phyloP scores from a whole-genome alignment of 2,797 vertebrate species.

The Scolopax rusticola region DNA sequence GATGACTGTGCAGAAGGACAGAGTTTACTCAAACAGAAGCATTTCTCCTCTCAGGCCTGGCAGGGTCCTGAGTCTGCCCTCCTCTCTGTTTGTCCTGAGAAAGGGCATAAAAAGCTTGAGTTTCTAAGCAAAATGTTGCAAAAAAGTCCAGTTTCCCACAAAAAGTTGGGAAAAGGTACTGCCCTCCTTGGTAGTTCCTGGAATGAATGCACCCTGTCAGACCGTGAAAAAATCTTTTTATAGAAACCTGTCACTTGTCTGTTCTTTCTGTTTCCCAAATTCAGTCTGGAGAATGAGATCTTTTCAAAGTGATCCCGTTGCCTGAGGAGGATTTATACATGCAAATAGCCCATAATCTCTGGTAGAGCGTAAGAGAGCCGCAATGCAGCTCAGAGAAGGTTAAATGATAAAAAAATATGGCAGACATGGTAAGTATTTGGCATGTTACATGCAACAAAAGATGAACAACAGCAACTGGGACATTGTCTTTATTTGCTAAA shows the following conservation, averaged over 20 bases:
- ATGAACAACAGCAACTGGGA: slow-evolving; percentile 76
- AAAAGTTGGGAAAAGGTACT: background rate
- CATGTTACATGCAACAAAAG: slow-evolving; percentile 66
- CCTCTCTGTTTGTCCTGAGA: background rate
- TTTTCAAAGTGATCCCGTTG: background rate
- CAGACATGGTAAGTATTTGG: slow-evolving; percentile 72
- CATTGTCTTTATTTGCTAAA: slow-evolving; percentile 73
- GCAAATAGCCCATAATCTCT: slow-evolving; percentile 14
- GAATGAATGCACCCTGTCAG: background rate
- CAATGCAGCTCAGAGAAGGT: background rate
- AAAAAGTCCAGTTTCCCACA: background rate
- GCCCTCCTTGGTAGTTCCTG: background rate
- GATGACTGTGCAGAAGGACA: background rate
- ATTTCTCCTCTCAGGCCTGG: background rate
- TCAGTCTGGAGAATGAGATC: background rate
- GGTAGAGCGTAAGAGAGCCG: background rate
- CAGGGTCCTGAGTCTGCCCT: background rate
- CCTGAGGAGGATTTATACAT: background rate
- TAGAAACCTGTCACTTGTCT: background rate
- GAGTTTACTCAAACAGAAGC: background rate
- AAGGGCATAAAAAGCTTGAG: background rate
- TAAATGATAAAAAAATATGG: slow-evolving; percentile 65
- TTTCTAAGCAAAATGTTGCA: background rate
- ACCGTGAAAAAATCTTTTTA: background rate
- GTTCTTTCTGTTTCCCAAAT: background rate